Conservation (phyloP, 2,113 vertebrate species). For the Coturnix japonica region DNA sequence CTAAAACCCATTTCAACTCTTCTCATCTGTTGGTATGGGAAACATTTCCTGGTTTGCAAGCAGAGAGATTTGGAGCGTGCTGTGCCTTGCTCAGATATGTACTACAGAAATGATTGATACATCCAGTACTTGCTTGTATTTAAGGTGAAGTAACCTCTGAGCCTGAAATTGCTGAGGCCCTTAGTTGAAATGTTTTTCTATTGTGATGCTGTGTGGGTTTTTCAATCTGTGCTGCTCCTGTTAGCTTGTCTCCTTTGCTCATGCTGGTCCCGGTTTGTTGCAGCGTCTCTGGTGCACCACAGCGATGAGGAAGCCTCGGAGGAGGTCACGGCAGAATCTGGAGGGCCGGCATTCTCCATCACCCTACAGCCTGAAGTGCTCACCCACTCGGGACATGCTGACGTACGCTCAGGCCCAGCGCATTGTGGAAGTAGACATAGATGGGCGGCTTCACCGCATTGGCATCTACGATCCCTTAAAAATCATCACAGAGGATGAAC, state of each 20-base stretch:
- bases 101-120: neutral
- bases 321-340: slow-evolving; percentile 81
- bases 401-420: slow-evolving; percentile 94
- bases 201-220: neutral
- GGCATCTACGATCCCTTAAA: slow-evolving; percentile 94
- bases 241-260: neutral
- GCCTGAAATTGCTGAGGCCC: neutral
- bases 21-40: neutral
- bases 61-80: neutral
- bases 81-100: neutral
- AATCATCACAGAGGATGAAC: slow-evolving; percentile 94
- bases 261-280: neutral
- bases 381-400: slow-evolving; percentile 89
- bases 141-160: neutral
- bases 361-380: slow-evolving; percentile 92
- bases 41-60: neutral
- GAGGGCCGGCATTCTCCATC: slow-evolving; percentile 86
- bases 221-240: neutral
- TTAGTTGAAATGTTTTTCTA: fast-evolving
- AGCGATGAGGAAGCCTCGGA: slow-evolving; percentile 94
- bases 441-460: slow-evolving; percentile 94
- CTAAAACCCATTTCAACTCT: neutral
- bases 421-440: slow-evolving; percentile 96
- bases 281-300: slow-evolving; percentile 9
- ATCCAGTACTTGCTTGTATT: neutral